Base-by-base conservation (phyloP, 2,113 vertebrate species). In the Onychorhynchus coronatus region DNA sequence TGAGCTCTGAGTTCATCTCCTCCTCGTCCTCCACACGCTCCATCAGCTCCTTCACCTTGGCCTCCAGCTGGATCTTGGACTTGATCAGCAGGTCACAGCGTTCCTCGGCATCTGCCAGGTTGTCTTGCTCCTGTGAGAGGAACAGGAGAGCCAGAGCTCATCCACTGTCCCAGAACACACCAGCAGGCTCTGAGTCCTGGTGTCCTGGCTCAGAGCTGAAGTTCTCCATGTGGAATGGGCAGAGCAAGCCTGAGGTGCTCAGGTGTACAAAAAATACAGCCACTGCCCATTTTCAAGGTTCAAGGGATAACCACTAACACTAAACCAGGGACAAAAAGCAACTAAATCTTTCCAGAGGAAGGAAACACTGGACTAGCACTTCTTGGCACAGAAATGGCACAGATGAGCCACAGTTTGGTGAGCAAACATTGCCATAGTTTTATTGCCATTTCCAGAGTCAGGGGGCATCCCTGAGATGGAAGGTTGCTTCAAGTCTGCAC, bases 51-150 rank as follows among this genome's bases (percentile, higher is more conserved):
- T 99, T 99, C 71, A 98, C 98, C 97, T 99, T 99, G 17, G 99
- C 98, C 93, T 99, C 99, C 62, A 99, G 97, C 94, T 99, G 99
- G 91, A 99, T 99, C 97, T 99, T 99, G 72, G 99, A 98, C 95
- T 99, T 99, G 97, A 99, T 99, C 67, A 99, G 98, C 95, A 99
- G 97, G 89, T 99, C 99, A 14, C 99, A 99, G 89, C 99, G 99
- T 9, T 99, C 99, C 93, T 99, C 99, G 0, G 99, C 99, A 76
- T 99, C 99, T 7, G 98, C 98, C 71, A 99, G 98, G 95, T 99
- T 99, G 92, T 99, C 99, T 90, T 99, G 99, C 92, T 99, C 99
- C 99, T 99, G 75, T 44, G 50, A 85, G 15, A 71, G 63, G 25
- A 61, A 84, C 14, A 59, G 62, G 49, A 86, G 37, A 74, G 37